Base-by-base conservation (phyloP, 2,888 invertebrate species). In the Lepas anatifera region DNA sequence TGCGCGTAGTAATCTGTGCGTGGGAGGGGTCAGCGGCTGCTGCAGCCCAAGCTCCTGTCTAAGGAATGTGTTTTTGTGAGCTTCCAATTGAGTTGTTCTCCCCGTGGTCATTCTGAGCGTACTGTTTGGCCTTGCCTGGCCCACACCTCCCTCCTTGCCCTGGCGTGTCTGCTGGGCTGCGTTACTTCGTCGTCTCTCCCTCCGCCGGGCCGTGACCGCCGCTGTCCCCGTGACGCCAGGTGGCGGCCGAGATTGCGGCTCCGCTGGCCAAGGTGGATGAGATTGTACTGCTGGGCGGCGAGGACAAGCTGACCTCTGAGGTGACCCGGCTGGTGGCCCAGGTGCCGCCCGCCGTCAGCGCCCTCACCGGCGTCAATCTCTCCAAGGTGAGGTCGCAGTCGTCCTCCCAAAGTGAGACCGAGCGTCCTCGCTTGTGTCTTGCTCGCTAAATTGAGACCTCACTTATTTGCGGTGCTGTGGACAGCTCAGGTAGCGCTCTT, bases 181-280 rank as follows among this genome's bases (percentile, higher is more conserved):
- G 52, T 52, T 52, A 10, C 29, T 25, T 52, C 29, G 8, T 25
- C 1, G 52, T 52, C 27, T 52, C 13, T 52, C 27, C 8, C 13
- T 52, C 10, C 2, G 29, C 29, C 29, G 7, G 52, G 16, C 29
- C 29, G 52, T 52, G 27, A 13, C 27, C n/a, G n/a, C n/a, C n/a
- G n/a, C n/a, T n/a, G n/a, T n/a, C 16, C 35, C 6, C 22, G 25
- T 32, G 41, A 7, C 58, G 7, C 10, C 81, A 95, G 94, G 94
- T 97, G 81, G 96, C 97, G 71, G 96, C 96, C 22, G 96, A 97
- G 76, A 87, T 97, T 22, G 87, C 96, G 0, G 95, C 96, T 0
- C 97, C 97, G 2, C 83, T 98, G 74, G 90, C 94, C 43, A 95
- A 95, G 84, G 96, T 95, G 22, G 95, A 95, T 75, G 95, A 96